A percentile compares a stretch with the other conserved stretches of the same genome.
These are phyloP conservation scores for Dysidea cf. avara DNA, from an alignment of 37 sponge, comb jelly and placozoan genomes.

Conservation along the genomic window DNA sequence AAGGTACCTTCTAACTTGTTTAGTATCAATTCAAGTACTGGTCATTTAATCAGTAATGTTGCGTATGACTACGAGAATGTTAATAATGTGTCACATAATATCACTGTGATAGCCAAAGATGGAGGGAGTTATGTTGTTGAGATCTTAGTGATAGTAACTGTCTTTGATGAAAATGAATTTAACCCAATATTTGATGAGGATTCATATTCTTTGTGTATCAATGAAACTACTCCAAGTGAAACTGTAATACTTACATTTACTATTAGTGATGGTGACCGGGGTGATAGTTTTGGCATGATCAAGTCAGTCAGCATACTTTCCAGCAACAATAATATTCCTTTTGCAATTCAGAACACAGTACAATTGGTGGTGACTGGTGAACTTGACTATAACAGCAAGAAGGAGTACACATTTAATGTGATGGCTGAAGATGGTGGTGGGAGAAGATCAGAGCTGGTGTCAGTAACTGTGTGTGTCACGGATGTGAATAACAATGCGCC, in stretches of 20 bases:
- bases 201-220: constrained; percentile 20
- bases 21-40: too few relatives aligned
- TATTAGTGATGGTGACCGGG: constrained; percentile 46
- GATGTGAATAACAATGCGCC: constrained; percentile 19
- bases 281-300: constrained; percentile 26
- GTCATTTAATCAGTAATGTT: too few relatives aligned
- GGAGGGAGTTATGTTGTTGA: too few relatives aligned
- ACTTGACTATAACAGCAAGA: constrained; percentile 15
- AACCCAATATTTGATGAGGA: constrained; percentile 9
- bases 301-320: neutral
- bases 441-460: constrained; percentile 26
- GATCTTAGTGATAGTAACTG: neutral
- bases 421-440: constrained; percentile 50
- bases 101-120: too few relatives aligned
- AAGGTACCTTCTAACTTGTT: too few relatives aligned
- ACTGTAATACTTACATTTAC: constrained; percentile 7
- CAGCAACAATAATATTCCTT: neutral
- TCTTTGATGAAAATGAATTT: constrained; percentile 55
- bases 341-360: constrained; percentile 19
- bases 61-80: too few relatives aligned
- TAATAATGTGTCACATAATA: too few relatives aligned
- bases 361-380: constrained; percentile 4
- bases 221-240: constrained; percentile 18
- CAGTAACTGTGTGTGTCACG: constrained; percentile 30
- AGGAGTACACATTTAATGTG: constrained; percentile 34